These are phyloP conservation scores for Junonia oenone DNA, from an alignment of 2,888 invertebrate species.

Conservation along the genomic window DNA sequence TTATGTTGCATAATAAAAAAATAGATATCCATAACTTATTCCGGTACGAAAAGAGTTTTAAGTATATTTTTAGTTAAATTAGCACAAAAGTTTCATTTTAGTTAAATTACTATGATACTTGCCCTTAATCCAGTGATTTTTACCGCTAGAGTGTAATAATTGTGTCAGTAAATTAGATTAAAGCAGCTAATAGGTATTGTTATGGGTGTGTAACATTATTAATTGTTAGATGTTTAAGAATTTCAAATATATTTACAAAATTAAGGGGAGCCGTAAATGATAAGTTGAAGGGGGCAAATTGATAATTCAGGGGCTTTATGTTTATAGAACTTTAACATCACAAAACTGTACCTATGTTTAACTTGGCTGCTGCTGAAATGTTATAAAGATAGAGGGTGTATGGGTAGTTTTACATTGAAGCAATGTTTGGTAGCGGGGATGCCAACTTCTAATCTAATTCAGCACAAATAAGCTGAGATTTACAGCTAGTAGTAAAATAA, in stretches of 20 bases:
- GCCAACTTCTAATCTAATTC: not conserved
- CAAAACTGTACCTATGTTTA: not conserved
- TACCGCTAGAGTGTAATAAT: not conserved
- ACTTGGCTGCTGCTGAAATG: not conserved
- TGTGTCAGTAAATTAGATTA: not conserved
- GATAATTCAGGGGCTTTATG: not conserved
- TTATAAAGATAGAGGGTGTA: not conserved
- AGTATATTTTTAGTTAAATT: not conserved
- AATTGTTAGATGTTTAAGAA: not conserved
- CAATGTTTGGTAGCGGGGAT: not conserved
- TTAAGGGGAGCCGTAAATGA: not conserved
- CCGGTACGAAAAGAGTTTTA: not conserved
- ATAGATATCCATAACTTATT: not conserved
- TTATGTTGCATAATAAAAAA: not conserved
- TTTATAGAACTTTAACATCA: not conserved
- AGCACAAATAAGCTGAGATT: not conserved
- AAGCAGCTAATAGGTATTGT: not conserved
- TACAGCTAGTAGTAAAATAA: not conserved
- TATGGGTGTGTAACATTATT: constrained; percentile 3
- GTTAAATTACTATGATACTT: not conserved
- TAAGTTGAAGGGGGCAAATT: not conserved
- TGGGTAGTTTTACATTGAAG: not conserved
- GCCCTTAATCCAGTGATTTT: not conserved
- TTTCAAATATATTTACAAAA: not conserved
- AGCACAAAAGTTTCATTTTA: not conserved